Base-by-base conservation (phyloP, 1,140 invertebrate genomes). In the Agraylea sexmaculata region DNA sequence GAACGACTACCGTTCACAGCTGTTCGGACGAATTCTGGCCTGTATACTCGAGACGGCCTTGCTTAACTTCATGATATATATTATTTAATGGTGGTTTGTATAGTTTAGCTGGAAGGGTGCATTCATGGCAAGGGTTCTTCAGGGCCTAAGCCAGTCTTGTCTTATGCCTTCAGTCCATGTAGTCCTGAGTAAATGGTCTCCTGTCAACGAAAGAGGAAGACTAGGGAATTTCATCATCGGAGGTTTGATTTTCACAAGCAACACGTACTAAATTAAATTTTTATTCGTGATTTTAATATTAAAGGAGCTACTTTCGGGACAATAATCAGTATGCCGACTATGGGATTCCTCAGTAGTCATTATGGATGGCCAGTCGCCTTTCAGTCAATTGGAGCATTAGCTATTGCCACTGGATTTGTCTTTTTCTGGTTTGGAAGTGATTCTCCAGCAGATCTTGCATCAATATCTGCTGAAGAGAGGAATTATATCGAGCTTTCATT, bases 61-160 rank as follows among this genome's bases (percentile, higher is more conserved):
- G n/a, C n/a, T n/a, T n/a, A n/a, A n/a, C n/a, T n/a, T n/a, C 23
- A 27, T n/a, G n/a, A 27, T 27, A 27, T 27, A n/a, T 27, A 8
- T 8, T 27, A 27, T 27, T 27, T 8, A 8, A n/a, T 27, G 7
- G 7, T 27, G 7, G 23, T 8, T 27, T 27, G 23, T 7, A 35
- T 35, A 35, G 23, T 17, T 17, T 35, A 19, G 18, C 33, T 21
- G 13, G 2, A n/a, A 17, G 12, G 33, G 33, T 35, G 33, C 15
- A 8, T 21, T 21, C 20, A 19, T 21, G 2, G 12, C 12, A 10
- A 21, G 17, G 12, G 23, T 21, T 28, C 16, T 43, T 28, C 41
- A 49, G 59, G 89, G 89, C 0, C 53, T 90, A 0, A 69, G 68
- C n/a, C 77, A 90, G 65, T 87, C 87, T 2, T 77, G 84, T 11